These are phyloP conservation scores for Gymnarchus niloticus DNA, from an alignment of 2,113 vertebrate genomes.

Conservation along the genomic window DNA sequence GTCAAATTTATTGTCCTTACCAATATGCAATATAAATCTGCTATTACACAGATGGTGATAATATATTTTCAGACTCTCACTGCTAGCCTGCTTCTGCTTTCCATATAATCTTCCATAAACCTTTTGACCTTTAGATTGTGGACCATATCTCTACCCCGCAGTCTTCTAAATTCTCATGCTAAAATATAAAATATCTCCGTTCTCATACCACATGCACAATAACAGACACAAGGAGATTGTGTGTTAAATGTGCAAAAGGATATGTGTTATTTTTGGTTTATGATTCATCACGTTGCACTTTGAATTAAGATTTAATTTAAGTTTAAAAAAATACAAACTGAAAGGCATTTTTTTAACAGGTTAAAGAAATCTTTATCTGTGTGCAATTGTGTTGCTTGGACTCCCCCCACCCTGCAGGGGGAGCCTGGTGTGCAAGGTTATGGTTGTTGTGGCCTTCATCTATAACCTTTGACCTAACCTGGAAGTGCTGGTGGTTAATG, in stretches of 20 bases:
- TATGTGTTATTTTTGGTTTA: background rate
- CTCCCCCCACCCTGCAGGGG: background rate
- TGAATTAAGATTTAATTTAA: background rate
- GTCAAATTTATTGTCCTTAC: constrained; percentile 10
- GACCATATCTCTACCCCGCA: background rate
- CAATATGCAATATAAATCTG: constrained; percentile 29
- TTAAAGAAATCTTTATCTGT: background rate
- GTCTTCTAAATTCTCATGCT: background rate
- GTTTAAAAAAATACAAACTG: background rate
- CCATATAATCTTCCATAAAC: constrained; percentile 13
- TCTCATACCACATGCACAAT: background rate
- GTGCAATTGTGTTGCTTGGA: background rate
- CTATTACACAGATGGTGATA: constrained; percentile 9
- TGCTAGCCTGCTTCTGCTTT: constrained; percentile 17
- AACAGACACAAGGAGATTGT: background rate
- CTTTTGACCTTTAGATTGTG: background rate
- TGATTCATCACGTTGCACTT: background rate
- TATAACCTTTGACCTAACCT: background rate
- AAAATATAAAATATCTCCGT: background rate
- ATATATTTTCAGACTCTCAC: constrained; percentile 24
- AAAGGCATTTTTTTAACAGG: background rate
- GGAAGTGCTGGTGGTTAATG: background rate
- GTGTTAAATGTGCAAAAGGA: background rate
- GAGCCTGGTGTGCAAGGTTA: background rate
- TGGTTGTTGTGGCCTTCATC: background rate